Evolutionary conservation across 2,797 vertebrate genomes (phyloP), one percentile per base, ranked within the genome.

Genomic region (Pachyuromys duprasi): DNA sequence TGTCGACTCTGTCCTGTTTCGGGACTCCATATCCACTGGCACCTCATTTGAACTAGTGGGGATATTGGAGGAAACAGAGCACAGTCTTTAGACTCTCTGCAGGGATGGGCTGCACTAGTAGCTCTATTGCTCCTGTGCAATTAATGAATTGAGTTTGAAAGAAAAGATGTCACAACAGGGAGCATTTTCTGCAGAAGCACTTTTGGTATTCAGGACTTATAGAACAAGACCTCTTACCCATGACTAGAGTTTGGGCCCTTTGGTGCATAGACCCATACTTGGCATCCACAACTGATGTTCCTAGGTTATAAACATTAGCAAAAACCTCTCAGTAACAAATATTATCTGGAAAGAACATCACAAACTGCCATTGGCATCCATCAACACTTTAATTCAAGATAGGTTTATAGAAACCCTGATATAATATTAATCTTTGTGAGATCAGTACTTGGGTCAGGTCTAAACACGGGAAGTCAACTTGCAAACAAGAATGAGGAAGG

Each of bases 281-380:
- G 20, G 36, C 13, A 13, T 8, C n/a, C 49, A 57, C 31, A 45
- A 22, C 0, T 28, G 39, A 69, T 24, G 36, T 78, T 36, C 89
- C 75, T 76, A 89, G 36, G 62, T 11, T 87, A 63, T 62, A 72
- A 96, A 81, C 15, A 87, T 76, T 45, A 67, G 26, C 72, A 86
- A 57, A 96, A 80, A 7, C 20, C 33, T 76, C 62, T 70, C 36
- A 67, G 81, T 67, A 76, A 63, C 9, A 95, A 86, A 39, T 45
- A 49, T 31, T 79, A 63, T 22, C 18, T 90, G 12, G 62, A 49
- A 74, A 93, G 65, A 26, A 20, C 1, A 63, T 53, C 3, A 1
- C 2, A n/a, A n/a, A 15, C 5, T 75, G 13, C 26, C 14, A 45
- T 2, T 20, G 69, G 31, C 33, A 65, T 36, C 22, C 63, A 60